These are phyloP conservation scores for Dicycla oo DNA, from an alignment of 2,888 invertebrate genomes.

Conservation along the genomic window DNA sequence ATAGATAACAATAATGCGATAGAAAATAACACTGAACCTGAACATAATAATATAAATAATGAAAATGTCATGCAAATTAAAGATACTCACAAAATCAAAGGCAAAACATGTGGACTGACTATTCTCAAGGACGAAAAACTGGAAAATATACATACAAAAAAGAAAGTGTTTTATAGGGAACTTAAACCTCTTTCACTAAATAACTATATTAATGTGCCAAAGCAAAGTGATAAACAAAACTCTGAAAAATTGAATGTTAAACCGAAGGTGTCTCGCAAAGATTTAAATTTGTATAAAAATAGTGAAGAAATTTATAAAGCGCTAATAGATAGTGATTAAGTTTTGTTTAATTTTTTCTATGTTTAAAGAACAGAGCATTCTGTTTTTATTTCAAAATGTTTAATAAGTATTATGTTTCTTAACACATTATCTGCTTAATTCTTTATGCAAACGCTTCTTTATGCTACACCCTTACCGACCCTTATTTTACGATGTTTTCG, in stretches of 20 bases:
- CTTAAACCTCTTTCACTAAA: conserved; percentile 1
- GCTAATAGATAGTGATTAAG: too few species aligned
- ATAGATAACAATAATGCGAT: not conserved
- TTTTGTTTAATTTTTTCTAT: too few species aligned
- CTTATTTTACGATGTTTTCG: too few species aligned
- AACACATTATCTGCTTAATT: too few species aligned
- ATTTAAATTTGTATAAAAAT: too few species aligned
- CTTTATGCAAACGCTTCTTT: too few species aligned
- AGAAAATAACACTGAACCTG: not conserved
- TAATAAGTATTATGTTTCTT: too few species aligned
- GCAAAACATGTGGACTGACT: conserved; percentile 3
- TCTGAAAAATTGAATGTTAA: not conserved
- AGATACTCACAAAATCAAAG: not conserved
- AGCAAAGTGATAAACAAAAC: not conserved
- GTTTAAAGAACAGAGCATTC: too few species aligned
- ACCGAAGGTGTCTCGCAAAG: not conserved
- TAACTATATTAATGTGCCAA: not conserved
- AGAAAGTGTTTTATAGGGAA: not conserved
- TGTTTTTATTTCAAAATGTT: too few species aligned
- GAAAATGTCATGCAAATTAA: not conserved
- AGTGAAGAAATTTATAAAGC: too few species aligned
- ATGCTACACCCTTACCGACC: too few species aligned
- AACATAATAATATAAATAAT: too few species aligned
- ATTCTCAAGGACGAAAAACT: conserved; percentile 1
- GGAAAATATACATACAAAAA: conserved; percentile 1